Evolutionary conservation across 2,797 vertebrate species (phyloP).

Genomic region (Sebastes variabilis): DNA sequence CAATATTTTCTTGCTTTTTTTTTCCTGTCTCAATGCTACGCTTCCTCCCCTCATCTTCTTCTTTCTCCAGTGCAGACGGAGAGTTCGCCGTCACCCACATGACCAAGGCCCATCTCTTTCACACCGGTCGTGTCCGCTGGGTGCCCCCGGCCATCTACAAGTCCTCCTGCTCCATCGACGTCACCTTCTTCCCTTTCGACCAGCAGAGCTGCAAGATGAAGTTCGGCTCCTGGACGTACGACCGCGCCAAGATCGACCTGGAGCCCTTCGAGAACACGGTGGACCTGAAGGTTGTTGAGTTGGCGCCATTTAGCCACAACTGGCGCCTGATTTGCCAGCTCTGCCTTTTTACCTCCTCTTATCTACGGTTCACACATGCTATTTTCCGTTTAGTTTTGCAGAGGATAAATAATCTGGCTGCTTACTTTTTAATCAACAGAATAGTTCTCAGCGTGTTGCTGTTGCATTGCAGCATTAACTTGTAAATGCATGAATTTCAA

Average conservation of each 20-base stretch:
- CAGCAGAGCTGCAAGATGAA: constrained; percentile 97
- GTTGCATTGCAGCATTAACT: background rate
- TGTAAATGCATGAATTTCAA: background rate
- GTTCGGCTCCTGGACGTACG: constrained; percentile 93
- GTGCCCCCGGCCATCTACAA: constrained; percentile 93
- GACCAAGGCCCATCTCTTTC: constrained; percentile 91
- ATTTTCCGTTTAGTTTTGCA: background rate
- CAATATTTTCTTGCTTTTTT: background rate
- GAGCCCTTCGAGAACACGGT: constrained; percentile 86
- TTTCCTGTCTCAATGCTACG: background rate
- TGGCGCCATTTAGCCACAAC: background rate
- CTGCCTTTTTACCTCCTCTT: constrained; percentile 2
- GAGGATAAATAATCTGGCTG: background rate
- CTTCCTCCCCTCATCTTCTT: background rate
- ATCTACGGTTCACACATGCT: background rate
- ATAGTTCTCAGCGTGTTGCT: background rate
- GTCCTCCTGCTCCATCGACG: constrained; percentile 95
- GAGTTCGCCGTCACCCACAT: constrained; percentile 93
- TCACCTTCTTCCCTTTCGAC: constrained; percentile 96
- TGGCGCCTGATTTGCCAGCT: background rate
- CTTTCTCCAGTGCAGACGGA: constrained; percentile 85
- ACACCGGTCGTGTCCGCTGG: constrained; percentile 87
- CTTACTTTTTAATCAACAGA: constrained; percentile 7
- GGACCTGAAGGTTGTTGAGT: constrained; percentile 82
- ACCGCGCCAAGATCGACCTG: constrained; percentile 94